These are phyloP conservation scores for Motacilla tschutschensis DNA, from an alignment of 2,113 vertebrate genomes.

Conservation along the genomic window DNA sequence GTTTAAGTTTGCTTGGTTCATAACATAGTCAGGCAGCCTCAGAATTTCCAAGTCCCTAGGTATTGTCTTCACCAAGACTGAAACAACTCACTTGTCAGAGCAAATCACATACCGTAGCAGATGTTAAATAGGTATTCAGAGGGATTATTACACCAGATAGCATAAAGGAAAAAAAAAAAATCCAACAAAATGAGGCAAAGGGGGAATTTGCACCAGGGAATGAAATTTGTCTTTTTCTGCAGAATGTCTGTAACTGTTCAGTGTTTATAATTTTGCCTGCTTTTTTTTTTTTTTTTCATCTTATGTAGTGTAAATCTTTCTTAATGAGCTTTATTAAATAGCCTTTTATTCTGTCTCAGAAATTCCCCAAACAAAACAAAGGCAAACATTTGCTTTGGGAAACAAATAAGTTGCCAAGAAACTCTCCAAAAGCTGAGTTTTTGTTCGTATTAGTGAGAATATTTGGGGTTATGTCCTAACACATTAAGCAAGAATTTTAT, in stretches of 20 bases:
- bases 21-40: background rate
- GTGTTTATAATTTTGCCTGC: background rate
- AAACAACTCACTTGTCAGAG: constrained; percentile 5
- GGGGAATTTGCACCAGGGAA: background rate
- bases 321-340: background rate
- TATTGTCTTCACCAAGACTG: background rate
- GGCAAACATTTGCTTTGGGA: background rate
- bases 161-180: background rate
- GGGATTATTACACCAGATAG: background rate
- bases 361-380: background rate
- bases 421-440: background rate
- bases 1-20: background rate
- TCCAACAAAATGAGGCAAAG: background rate
- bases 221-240: background rate
- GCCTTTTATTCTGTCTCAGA: background rate
- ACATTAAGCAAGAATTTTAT: background rate
- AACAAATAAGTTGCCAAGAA: background rate
- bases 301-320: background rate
- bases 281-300: background rate
- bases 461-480: background rate
- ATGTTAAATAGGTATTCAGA: background rate
- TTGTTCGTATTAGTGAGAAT: background rate
- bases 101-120: background rate
- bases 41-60: background rate
- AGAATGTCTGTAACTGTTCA: background rate